Percentiles rank a stretch among this genome's conserved stretches.
Evolutionary conservation across 2,797 vertebrate species (phyloP).

Genomic region (Ctenopoma kingsleyae): DNA sequence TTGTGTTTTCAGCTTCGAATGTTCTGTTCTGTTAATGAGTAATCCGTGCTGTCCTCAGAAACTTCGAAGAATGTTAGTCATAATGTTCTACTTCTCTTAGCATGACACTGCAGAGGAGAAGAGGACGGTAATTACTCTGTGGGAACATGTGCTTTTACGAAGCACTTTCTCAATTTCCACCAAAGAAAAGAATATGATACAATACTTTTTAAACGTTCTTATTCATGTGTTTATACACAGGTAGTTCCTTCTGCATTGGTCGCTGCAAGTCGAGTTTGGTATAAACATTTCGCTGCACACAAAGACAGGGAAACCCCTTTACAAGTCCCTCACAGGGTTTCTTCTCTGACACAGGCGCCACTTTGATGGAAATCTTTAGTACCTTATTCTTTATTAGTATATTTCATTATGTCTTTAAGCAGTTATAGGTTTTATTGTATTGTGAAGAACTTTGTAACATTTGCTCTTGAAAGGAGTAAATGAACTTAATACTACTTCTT

Average conservation of each 20-base stretch:
- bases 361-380: background rate
- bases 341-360: background rate
- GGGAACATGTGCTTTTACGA: background rate
- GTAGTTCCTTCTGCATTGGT: background rate
- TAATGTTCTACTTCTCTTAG: background rate
- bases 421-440: no score
- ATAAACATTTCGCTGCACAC: background rate
- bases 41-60: background rate
- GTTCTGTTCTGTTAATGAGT: no score
- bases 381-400: no score
- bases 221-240: conserved; percentile 10
- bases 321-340: conserved; percentile 7
- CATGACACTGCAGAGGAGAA: background rate
- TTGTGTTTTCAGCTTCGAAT: no score
- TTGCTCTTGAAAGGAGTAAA: no score
- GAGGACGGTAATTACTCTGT: background rate
- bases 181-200: background rate
- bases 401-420: background rate
- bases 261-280: background rate
- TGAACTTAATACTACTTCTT: no score
- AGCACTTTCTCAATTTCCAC: conserved; percentile 4
- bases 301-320: conserved; percentile 26
- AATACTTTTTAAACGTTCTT: background rate
- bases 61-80: background rate
- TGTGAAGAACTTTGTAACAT: no score